Evolutionary conservation across 1,140 invertebrate genomes (phyloP), one percentile per base, ranked within the genome.

Genomic region (Zaprionus davidi): DNA sequence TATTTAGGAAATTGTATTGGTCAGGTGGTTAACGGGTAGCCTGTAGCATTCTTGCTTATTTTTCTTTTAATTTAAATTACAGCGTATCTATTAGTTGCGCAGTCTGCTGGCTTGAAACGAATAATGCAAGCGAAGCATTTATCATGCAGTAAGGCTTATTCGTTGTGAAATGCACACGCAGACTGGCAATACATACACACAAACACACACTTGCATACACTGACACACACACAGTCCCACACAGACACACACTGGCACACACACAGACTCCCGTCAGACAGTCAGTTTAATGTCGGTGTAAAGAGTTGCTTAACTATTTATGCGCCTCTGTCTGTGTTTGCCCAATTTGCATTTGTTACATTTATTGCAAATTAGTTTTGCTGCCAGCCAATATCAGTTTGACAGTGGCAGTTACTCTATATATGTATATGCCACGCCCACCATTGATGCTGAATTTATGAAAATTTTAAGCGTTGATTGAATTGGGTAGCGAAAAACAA

Each of bases 401-500:
- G 34, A 4, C 1, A 38, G 5, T 41, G 2, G 41, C n/a, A 44
- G n/a, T 44, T 46, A 46, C 41, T 3, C 31, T 34, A 34, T 34
- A 9, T 3, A 28, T 26, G 24, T 26, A 28, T 6, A 34, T 34
- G 31, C 31, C 31, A 34, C 31, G 31, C 31, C 31, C 38, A 41
- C 38, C n/a, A n/a, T 46, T 46, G 9, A 46, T 46, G 7, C 5
- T 20, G 69, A 71, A 84, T 81, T 74, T 78, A 85, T 84, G 81
- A 81, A 83, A 83, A 80, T 64, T 17, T 17, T 3, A 66, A 51
- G 81, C 77, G 82, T 78, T 84, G 81, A 84, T 84, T 84, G 82
- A 87, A 87, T 88, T 83, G 46, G 9, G 1, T 4, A 22, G 46
- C 63, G 46, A 69, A 53, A 66, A 64, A 69, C 67, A 71, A 71